Evolutionary conservation across 1,140 invertebrate species (phyloP).

Genomic region (Intoshia linei): DNA sequence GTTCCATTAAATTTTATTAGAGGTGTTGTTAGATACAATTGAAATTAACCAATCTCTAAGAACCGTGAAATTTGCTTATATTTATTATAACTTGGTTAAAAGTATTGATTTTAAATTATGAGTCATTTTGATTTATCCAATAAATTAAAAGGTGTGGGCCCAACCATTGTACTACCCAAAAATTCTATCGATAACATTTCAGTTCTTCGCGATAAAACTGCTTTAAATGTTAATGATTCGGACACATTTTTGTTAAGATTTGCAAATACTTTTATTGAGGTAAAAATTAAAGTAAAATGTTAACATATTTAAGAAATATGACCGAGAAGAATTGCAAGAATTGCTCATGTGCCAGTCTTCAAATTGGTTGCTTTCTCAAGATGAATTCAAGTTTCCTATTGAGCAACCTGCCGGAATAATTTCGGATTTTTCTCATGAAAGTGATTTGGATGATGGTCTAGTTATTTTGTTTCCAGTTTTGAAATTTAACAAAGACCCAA

Average conservation of each 20-base stretch:
- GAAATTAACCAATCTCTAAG: no score
- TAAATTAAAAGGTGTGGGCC: not conserved
- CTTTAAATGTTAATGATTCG: not conserved
- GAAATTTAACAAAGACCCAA: not conserved
- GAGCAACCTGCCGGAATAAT: conserved; percentile 16
- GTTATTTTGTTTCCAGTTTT: conserved; percentile 8
- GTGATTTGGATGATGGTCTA: conserved; percentile 3
- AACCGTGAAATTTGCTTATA: no score
- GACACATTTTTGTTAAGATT: not conserved
- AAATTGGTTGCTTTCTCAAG: conserved; percentile 17
- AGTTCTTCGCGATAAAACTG: not conserved
- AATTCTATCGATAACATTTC: not conserved
- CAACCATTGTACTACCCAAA: not conserved
- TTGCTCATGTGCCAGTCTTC: conserved; percentile 11
- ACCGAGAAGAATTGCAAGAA: conserved; percentile 18
- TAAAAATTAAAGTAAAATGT: conserved; percentile 7
- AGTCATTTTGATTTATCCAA: conserved; percentile 6
- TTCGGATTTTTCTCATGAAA: conserved; percentile 9
- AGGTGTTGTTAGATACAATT: no score
- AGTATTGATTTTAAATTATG: no score
- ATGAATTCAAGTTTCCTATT: conserved; percentile 14
- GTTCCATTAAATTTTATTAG: no score
- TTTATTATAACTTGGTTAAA: no score
- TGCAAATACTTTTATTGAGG: conserved; percentile 1
- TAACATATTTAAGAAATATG: conserved; percentile 14